Conservation (phyloP, 2,888 invertebrate genomes). For the Elysia crispata region DNA sequence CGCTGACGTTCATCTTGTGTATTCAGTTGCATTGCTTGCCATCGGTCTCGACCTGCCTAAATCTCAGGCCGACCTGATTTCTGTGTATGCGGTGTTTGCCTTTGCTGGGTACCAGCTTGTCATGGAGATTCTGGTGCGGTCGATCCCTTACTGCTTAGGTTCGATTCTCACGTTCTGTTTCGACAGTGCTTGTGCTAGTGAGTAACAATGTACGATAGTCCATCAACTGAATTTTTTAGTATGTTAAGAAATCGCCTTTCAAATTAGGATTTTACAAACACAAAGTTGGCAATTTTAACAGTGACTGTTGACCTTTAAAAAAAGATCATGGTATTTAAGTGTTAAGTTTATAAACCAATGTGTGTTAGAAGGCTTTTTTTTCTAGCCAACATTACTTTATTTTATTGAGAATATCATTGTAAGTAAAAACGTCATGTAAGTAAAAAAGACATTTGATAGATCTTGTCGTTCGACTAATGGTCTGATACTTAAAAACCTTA, state of each 20-base stretch:
- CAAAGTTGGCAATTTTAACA: too few species aligned
- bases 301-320: too few species aligned
- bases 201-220: neutral
- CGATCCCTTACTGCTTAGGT: neutral
- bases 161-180: neutral
- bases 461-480: too few species aligned
- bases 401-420: too few species aligned
- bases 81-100: slow-evolving; percentile 45
- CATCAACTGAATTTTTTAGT: neutral
- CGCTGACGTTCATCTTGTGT: neutral
- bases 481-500: too few species aligned
- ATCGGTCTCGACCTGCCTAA: slow-evolving; percentile 48
- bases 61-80: slow-evolving; percentile 45
- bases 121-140: slow-evolving; percentile 41
- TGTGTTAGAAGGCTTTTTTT: too few species aligned
- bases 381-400: too few species aligned
- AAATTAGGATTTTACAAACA: neutral
- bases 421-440: too few species aligned
- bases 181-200: slow-evolving; percentile 16
- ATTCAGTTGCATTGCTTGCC: slow-evolving; percentile 37
- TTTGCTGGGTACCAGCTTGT: slow-evolving; percentile 49
- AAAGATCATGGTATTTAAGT: too few species aligned
- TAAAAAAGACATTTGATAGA: too few species aligned
- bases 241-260: neutral
- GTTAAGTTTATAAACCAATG: too few species aligned